These are phyloP conservation scores for Nemoura dubitans DNA, from an alignment of 2,888 invertebrate species.

Conservation along the genomic window DNA sequence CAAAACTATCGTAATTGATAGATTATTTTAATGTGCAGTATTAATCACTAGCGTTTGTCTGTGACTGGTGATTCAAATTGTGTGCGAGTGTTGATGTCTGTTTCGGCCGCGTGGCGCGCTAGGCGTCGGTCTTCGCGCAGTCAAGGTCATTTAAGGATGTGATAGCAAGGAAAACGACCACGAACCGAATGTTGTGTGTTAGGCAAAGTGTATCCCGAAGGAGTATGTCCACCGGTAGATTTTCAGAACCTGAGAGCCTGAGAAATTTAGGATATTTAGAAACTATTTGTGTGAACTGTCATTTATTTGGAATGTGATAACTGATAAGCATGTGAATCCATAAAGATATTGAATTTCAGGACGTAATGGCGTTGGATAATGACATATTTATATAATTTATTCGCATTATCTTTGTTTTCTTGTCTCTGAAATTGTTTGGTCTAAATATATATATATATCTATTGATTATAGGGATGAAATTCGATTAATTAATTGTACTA, in stretches of 20 bases:
- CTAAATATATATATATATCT: no score
- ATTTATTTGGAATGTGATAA: slow-evolving; percentile 7
- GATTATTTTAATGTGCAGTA: slow-evolving; percentile 21
- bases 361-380: background rate
- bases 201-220: background rate
- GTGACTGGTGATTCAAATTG: background rate
- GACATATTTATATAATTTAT: background rate
- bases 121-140: background rate
- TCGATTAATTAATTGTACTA: no score
- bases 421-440: no score
- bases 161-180: background rate
- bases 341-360: background rate
- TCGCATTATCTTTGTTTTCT: background rate
- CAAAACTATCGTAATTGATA: background rate
- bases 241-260: background rate
- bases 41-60: background rate
- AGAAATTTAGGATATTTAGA: background rate
- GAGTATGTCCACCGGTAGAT: background rate
- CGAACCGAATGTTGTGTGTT: background rate
- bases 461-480: no score
- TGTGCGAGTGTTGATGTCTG: background rate
- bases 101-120: background rate
- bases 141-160: no score
- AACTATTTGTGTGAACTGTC: background rate
- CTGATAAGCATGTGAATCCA: background rate